Conservation (phyloP, 2,888 invertebrate genomes). For the Mycalesis mineus region DNA sequence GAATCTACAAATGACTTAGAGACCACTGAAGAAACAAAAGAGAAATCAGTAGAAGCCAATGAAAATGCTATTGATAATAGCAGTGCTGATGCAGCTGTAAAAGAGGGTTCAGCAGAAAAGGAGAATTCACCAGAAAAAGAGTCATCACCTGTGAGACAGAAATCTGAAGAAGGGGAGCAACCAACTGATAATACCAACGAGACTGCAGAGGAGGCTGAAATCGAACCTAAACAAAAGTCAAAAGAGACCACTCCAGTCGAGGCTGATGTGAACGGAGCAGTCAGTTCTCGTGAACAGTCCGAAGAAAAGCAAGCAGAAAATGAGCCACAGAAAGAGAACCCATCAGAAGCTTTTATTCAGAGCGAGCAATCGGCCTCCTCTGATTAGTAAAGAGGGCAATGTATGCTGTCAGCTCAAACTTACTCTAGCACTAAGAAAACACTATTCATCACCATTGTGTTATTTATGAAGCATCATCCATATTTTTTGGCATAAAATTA, state of each 20-base stretch:
- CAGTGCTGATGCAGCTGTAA: constrained; percentile 27
- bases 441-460: constrained; percentile 62
- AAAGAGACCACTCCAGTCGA: constrained; percentile 56
- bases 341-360: constrained; percentile 64
- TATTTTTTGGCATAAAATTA: constrained; percentile 66
- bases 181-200: constrained; percentile 40
- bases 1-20: constrained; percentile 52
- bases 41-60: constrained; percentile 32
- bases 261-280: constrained; percentile 62
- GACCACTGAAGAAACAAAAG: constrained; percentile 28
- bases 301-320: constrained; percentile 50
- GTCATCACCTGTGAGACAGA: constrained; percentile 43
- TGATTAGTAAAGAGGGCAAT: constrained; percentile 52
- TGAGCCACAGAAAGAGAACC: constrained; percentile 55
- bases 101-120: constrained; percentile 36
- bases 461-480: constrained; percentile 62
- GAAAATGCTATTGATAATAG: constrained; percentile 25
- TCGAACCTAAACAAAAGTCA: constrained; percentile 44
- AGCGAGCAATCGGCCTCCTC: constrained; percentile 62
- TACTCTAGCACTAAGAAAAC: constrained; percentile 67
- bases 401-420: constrained; percentile 69
- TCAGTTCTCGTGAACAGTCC: constrained; percentile 66
- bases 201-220: constrained; percentile 43
- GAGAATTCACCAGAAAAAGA: constrained; percentile 41
- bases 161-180: constrained; percentile 41